Percentiles rank a stretch among this genome's conserved stretches.
Evolutionary conservation across 1,140 invertebrate species (phyloP).

Genomic region (Macrotrachela quadricornifera): DNA sequence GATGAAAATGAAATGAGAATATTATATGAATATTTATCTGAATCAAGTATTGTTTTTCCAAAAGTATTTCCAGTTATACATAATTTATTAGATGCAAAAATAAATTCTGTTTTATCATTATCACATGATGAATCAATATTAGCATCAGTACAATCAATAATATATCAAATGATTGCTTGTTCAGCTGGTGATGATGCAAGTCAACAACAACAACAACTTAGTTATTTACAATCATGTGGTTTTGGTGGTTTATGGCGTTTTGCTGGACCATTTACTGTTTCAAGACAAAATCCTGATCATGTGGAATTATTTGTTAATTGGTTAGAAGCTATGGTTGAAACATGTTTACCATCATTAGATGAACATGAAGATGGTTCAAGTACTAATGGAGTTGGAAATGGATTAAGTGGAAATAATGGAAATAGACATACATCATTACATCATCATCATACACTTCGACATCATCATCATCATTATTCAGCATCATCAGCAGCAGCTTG

Average conservation of each 20-base stretch:
- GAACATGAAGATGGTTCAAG: too few relatives aligned
- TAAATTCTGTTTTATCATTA: constrained; percentile 66
- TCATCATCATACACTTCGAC: too few relatives aligned
- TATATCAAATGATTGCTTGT: constrained; percentile 66
- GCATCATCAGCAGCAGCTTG: too few relatives aligned
- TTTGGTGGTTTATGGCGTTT: constrained; percentile 34
- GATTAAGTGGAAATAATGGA: too few relatives aligned
- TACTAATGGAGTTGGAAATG: too few relatives aligned
- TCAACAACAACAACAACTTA: constrained; percentile 67
- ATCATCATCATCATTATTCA: too few relatives aligned
- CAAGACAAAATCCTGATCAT: constrained; percentile 63
- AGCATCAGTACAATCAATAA: constrained; percentile 75
- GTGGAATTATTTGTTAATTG: constrained; percentile 88
- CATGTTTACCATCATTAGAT: constrained; percentile 45
- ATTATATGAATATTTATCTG: constrained; percentile 81
- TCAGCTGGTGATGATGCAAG: constrained; percentile 51
- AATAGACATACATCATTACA: too few relatives aligned
- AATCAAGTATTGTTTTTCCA: constrained; percentile 83
- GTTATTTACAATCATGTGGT: constrained; percentile 11
- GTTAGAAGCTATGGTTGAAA: constrained; percentile 87
- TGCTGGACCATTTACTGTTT: constrained; percentile 84
- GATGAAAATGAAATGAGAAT: constrained; percentile 80
- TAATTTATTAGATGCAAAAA: constrained; percentile 77
- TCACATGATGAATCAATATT: constrained; percentile 81
- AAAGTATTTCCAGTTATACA: constrained; percentile 80